Evolutionary conservation across 1,140 invertebrate species (phyloP).

Genomic region (Caerostris darwini): DNA sequence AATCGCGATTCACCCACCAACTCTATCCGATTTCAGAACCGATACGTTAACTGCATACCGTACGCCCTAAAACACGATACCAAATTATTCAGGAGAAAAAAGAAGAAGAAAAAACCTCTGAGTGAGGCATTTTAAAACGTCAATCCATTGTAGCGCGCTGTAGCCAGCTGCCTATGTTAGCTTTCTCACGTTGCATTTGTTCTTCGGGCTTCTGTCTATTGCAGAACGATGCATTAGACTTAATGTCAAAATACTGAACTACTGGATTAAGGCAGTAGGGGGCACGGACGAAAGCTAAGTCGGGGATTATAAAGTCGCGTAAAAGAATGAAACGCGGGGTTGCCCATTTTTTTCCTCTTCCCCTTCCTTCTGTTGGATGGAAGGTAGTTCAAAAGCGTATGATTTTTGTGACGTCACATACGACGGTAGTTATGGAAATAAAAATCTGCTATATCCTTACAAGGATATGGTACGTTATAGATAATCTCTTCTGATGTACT

Average conservation of each 20-base stretch:
- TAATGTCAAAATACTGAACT: slow-evolving; percentile 76
- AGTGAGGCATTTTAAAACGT: slow-evolving; percentile 12
- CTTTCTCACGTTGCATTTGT: slow-evolving; percentile 66
- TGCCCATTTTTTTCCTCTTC: too few relatives aligned
- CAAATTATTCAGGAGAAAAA: slow-evolving; percentile 41
- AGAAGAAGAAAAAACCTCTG: too few relatives aligned
- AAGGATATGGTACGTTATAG: slow-evolving; percentile 65
- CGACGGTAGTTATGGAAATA: slow-evolving; percentile 54
- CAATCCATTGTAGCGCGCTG: not conserved
- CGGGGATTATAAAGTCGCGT: slow-evolving; percentile 72
- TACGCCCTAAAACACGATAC: slow-evolving; percentile 6
- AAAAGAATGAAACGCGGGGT: slow-evolving; percentile 1
- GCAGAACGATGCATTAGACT: slow-evolving; percentile 67
- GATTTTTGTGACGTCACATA: slow-evolving; percentile 17
- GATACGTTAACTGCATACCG: too few relatives aligned
- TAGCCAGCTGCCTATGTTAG: slow-evolving; percentile 51
- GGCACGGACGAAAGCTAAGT: slow-evolving; percentile 33
- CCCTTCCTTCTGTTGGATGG: too few relatives aligned
- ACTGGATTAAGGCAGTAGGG: slow-evolving; percentile 61
- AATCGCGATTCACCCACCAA: not conserved
- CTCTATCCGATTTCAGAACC: not conserved
- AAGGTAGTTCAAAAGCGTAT: slow-evolving; percentile 2
- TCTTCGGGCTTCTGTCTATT: slow-evolving; percentile 8
- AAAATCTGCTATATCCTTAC: slow-evolving; percentile 25
- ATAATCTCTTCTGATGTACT: slow-evolving; percentile 68